Evolutionary conservation across 2,888 invertebrate species (phyloP), one percentile per base, ranked within the genome.

Genomic region (Hypomecis punctinalis): DNA sequence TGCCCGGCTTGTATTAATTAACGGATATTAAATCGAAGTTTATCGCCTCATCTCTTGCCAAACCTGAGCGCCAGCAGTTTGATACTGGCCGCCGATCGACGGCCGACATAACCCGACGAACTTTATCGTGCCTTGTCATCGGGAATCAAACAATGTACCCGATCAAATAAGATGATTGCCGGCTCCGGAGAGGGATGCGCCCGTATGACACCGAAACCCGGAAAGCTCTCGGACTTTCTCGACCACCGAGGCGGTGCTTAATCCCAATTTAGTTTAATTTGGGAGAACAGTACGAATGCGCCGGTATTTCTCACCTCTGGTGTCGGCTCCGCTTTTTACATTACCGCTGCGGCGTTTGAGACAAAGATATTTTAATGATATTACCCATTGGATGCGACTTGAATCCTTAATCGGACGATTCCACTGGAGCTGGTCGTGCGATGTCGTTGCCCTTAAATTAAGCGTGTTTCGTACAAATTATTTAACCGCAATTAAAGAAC

Each of bases 281-380:
- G 81, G 80, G 76, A 78, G 83, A 85, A 82, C 76, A 79, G 81
- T 79, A 80, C 73, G 77, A 80, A 81, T 81, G 82, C 84, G 81
- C 80, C 76, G 84, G 85, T 83, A 89, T 89, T 90, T 92, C 89
- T 91, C 92, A 92, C 93, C 90, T 91, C 80, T 79, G 84, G 86
- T 86, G 88, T 86, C 82, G 84, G 79, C 79, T 74, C 75, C 74
- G 79, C 84, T 91, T 91, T 91, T 92, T 89, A 88, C 82, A 70
- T 83, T 80, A 82, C 81, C 81, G 81, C 84, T 76, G 86, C 89
- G 89, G 89, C 83, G 80, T 90, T 90, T 89, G 85, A 89, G 84
- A 89, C 90, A 90, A 88, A 92, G 90, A 89, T 91, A 93, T 93
- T 93, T 93, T 93, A 92, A 92, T 90, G 90, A 90, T 91, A 93